Conservation (phyloP, 2,113 vertebrate species). For the Hydrochoerus hydrochaeris region DNA sequence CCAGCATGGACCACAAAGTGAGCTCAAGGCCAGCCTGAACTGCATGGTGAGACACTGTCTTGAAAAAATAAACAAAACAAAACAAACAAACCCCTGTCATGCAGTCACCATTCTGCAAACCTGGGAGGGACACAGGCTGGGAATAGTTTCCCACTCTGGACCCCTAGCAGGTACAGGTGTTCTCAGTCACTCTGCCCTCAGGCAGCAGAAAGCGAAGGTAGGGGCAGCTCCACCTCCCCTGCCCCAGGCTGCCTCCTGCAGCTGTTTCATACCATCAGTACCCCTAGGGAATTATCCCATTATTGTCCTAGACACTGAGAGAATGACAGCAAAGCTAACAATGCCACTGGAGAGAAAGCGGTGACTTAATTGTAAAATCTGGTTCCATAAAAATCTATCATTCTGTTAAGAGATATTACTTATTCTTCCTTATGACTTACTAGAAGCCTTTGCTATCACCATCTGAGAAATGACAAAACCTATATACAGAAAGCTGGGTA, state of each 20-base stretch:
- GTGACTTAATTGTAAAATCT: constrained; percentile 30
- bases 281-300: background rate
- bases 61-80: too few species aligned
- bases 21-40: too few species aligned
- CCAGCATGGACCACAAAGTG: too few species aligned
- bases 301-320: background rate
- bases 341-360: constrained; percentile 29
- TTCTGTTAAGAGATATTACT: constrained; percentile 36
- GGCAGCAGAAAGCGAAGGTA: background rate
- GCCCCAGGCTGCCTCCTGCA: constrained; percentile 11
- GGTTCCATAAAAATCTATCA: background rate
- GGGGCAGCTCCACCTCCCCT: background rate
- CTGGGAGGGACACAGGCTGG: constrained; percentile 63
- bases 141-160: constrained; percentile 66
- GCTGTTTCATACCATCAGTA: constrained; percentile 54
- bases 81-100: constrained; percentile 36
- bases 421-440: constrained; percentile 20
- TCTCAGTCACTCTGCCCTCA: constrained; percentile 18
- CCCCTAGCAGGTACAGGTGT: constrained; percentile 68
- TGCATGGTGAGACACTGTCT: too few species aligned
- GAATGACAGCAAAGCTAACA: background rate
- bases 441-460: constrained; percentile 1
- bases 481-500: background rate
- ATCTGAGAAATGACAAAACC: constrained; percentile 19
- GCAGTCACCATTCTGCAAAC: constrained; percentile 33